Conservation (phyloP, 2,888 invertebrate genomes). For the Notodonta ziczac region DNA sequence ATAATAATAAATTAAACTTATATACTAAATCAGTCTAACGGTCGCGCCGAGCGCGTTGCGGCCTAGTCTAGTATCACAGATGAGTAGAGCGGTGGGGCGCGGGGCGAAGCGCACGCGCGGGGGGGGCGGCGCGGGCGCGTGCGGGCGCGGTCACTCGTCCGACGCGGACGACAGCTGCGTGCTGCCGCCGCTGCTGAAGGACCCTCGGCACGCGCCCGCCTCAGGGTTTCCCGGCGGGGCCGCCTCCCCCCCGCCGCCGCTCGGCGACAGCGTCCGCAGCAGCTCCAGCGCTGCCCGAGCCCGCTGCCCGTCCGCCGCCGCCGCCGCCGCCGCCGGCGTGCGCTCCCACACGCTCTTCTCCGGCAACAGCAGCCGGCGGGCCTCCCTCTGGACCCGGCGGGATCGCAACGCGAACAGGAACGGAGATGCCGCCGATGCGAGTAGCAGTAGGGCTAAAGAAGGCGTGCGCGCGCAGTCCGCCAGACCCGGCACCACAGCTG, state of each 20-base stretch:
- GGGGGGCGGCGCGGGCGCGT: constrained; percentile 44
- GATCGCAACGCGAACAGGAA: constrained; percentile 91
- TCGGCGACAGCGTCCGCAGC: constrained; percentile 72
- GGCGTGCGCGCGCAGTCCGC: constrained; percentile 78
- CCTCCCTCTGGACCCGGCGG: constrained; percentile 85
- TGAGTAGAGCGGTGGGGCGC: constrained; percentile 82
- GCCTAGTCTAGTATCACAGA: constrained; percentile 84
- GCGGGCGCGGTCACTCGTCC: constrained; percentile 81
- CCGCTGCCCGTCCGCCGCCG: constrained; percentile 79
- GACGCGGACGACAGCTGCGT: constrained; percentile 86
- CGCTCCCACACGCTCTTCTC: constrained; percentile 82
- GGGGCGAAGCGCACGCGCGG: constrained; percentile 71
- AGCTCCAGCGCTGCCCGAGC: constrained; percentile 75
- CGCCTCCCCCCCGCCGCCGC: constrained; percentile 69
- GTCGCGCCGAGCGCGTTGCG: constrained; percentile 79
- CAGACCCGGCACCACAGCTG: constrained; percentile 79
- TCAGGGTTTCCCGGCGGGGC: constrained; percentile 67
- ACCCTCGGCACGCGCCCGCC: constrained; percentile 84
- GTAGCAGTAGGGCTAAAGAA: constrained; percentile 83
- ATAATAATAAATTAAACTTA: constrained; percentile 78
- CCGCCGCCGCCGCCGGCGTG: constrained; percentile 68
- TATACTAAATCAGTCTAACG: constrained; percentile 81
- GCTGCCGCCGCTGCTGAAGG: constrained; percentile 87
- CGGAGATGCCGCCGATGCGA: constrained; percentile 88
- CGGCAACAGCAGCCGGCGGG: constrained; percentile 67